These are phyloP conservation scores for Masnerella sp. DNA, from an alignment of 2,888 invertebrate genomes.

Conservation along the genomic window DNA sequence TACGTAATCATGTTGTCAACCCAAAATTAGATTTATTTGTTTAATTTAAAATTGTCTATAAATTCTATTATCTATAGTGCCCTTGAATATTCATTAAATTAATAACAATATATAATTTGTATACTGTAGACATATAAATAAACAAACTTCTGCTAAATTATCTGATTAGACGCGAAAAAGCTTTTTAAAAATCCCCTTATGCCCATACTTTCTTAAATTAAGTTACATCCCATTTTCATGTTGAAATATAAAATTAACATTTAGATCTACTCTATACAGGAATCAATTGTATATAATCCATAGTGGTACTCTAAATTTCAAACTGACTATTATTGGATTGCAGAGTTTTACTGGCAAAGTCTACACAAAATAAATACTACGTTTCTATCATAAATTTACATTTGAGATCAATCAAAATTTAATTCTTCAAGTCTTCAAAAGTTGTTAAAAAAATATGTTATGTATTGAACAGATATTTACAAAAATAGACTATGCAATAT, in stretches of 20 bases:
- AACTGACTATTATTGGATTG: slow-evolving; percentile 9
- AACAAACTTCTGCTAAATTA: neutral
- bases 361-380: slow-evolving; percentile 9
- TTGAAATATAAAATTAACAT: neutral
- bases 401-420: slow-evolving; percentile 24
- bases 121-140: too few relatives aligned
- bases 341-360: neutral
- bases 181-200: neutral
- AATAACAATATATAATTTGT: too few relatives aligned
- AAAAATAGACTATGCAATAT: too few relatives aligned
- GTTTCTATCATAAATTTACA: neutral
- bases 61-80: too few relatives aligned
- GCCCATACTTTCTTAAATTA: neutral
- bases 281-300: too few relatives aligned
- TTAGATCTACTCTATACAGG: too few relatives aligned
- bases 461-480: too few relatives aligned
- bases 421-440: neutral
- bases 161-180: neutral
- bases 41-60: too few relatives aligned
- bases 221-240: slow-evolving; percentile 4
- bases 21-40: too few relatives aligned
- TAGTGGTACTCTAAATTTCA: neutral
- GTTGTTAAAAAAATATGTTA: too few relatives aligned
- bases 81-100: too few relatives aligned
- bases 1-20: too few relatives aligned